Evolutionary conservation across 2,888 invertebrate genomes (phyloP).

Genomic region (Noctua fimbriata): DNA sequence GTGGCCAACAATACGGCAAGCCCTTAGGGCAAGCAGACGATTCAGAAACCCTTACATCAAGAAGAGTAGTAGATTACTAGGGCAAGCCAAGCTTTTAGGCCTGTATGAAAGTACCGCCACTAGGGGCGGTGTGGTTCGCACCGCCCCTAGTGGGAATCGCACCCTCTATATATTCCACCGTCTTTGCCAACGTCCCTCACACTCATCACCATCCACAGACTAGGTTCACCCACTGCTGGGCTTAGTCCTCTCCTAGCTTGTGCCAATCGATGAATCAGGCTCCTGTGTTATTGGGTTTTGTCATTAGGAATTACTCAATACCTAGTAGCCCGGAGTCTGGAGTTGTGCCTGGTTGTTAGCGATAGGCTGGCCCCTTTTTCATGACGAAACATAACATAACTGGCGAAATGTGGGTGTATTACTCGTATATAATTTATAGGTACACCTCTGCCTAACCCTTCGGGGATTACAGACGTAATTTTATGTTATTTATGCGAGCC

Average conservation of each 20-base stretch:
- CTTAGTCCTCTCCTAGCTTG: background rate
- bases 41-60: too few relatives aligned
- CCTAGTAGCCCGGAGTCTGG: background rate
- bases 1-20: too few relatives aligned
- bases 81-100: too few relatives aligned
- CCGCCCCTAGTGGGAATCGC: too few relatives aligned
- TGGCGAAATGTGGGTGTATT: background rate
- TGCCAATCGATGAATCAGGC: background rate
- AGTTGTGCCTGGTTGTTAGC: background rate
- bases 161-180: too few relatives aligned
- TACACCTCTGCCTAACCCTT: background rate
- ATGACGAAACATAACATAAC: background rate
- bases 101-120: too few relatives aligned
- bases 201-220: too few relatives aligned
- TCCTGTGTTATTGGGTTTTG: background rate
- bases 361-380: background rate
- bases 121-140: too few relatives aligned
- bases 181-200: too few relatives aligned
- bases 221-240: background rate
- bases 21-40: too few relatives aligned
- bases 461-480: background rate
- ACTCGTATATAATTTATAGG: background rate
- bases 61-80: too few relatives aligned
- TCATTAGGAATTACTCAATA: background rate
- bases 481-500: background rate